A percentile compares a stretch with the other conserved stretches of the same genome.
Evolutionary conservation across 2,113 vertebrate genomes (phyloP).

Genomic region (Sorex araneus): DNA sequence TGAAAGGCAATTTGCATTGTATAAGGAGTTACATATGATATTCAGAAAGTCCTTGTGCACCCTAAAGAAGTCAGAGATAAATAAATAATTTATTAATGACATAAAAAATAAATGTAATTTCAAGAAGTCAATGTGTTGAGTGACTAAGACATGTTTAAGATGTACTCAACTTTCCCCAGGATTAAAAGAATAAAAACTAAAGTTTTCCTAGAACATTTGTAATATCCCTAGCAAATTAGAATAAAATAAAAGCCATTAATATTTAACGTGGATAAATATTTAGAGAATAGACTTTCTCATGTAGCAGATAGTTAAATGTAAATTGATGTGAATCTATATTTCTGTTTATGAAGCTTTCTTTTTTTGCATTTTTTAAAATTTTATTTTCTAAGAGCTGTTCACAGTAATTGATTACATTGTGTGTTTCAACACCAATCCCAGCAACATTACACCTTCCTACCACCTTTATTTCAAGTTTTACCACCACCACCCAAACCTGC

Average conservation of each 20-base stretch:
- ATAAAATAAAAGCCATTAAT: slow-evolving; percentile 53
- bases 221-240: not conserved
- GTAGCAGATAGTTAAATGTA: slow-evolving; percentile 47
- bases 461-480: too few relatives aligned
- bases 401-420: too few relatives aligned
- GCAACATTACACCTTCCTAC: too few relatives aligned
- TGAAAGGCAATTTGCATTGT: slow-evolving; percentile 70
- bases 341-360: not conserved
- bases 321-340: slow-evolving; percentile 18
- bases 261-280: not conserved
- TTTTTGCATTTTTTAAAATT: too few relatives aligned
- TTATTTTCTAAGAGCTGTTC: too few relatives aligned
- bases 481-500: too few relatives aligned
- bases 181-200: slow-evolving; percentile 67
- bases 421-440: too few relatives aligned
- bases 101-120: slow-evolving; percentile 67
- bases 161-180: not conserved
- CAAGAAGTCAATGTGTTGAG: slow-evolving; percentile 50
- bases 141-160: slow-evolving; percentile 39
- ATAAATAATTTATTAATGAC: slow-evolving; percentile 71
- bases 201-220: slow-evolving; percentile 35
- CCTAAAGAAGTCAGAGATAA: slow-evolving; percentile 69
- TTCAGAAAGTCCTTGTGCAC: slow-evolving; percentile 72
- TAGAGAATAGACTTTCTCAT: slow-evolving; percentile 43
- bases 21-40: slow-evolving; percentile 68